A percentile compares a stretch with the other conserved stretches of the same genome.
Evolutionary conservation across 2,888 invertebrate genomes (phyloP).

Genomic region (Pimpla rufipes): DNA sequence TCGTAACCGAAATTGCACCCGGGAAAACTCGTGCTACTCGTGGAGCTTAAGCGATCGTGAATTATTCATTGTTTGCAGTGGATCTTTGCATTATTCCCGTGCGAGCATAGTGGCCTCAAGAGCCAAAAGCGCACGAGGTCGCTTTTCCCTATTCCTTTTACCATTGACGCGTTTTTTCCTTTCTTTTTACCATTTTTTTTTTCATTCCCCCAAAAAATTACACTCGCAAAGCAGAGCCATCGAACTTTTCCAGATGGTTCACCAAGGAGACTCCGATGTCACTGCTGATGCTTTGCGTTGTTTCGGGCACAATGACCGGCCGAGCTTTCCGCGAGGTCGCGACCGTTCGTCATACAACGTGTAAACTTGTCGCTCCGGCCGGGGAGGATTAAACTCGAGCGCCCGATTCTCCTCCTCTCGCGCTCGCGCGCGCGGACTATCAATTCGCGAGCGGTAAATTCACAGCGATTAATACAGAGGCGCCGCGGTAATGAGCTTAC

Average conservation of each 20-base stretch:
- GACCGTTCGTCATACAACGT: slow-evolving; percentile 3
- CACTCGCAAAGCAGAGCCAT: slow-evolving; percentile 7
- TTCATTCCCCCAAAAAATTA: background rate
- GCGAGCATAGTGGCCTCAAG: slow-evolving; percentile 36
- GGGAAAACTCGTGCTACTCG: slow-evolving; percentile 13
- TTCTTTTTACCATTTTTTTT: too few species aligned
- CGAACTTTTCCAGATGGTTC: background rate
- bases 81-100: slow-evolving; percentile 63
- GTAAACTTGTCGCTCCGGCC: background rate
- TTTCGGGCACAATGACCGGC: slow-evolving; percentile 1
- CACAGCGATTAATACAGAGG: slow-evolving; percentile 8
- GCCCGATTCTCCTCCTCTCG: background rate
- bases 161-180: background rate
- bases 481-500: slow-evolving; percentile 11
- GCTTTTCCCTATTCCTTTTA: background rate
- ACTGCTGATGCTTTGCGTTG: slow-evolving; percentile 33
- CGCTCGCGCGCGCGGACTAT: background rate
- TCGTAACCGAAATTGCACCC: slow-evolving; percentile 19
- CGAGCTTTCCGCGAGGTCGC: slow-evolving; percentile 17
- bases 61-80: slow-evolving; percentile 71
- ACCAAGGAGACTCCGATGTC: slow-evolving; percentile 33
- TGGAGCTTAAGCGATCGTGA: slow-evolving; percentile 56
- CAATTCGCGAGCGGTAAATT: slow-evolving; percentile 3
- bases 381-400: slow-evolving; percentile 1
- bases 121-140: background rate